Percentiles rank a stretch among this genome's conserved stretches.
Conservation (phyloP, 2,888 invertebrate species). For the Hetaerina titia region DNA sequence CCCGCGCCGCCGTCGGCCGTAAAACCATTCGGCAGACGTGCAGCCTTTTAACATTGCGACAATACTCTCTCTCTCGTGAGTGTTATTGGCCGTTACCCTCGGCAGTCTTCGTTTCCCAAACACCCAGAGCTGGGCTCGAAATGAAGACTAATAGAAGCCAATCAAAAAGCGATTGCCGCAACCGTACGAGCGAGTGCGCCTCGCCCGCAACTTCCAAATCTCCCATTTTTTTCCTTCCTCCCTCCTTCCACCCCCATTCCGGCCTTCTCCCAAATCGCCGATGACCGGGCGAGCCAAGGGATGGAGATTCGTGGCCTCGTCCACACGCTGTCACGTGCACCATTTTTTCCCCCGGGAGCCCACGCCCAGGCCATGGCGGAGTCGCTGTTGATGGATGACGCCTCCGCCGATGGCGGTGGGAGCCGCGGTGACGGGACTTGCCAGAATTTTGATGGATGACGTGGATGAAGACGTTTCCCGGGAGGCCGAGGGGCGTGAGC, state of each 20-base stretch:
- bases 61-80: too few relatives aligned
- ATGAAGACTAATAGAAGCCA: constrained; percentile 62
- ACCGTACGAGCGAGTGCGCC: not conserved
- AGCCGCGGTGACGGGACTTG: not conserved
- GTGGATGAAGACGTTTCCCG: not conserved
- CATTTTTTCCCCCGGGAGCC: not conserved
- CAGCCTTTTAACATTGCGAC: not conserved
- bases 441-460: constrained; percentile 19
- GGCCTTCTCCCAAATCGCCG: not conserved
- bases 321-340: not conserved
- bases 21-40: not conserved
- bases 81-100: not conserved
- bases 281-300: not conserved
- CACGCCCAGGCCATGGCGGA: not conserved
- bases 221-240: not conserved
- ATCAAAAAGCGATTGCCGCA: constrained; percentile 42
- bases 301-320: too few relatives aligned
- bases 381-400: not conserved
- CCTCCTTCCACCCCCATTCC: not conserved
- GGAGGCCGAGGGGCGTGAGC: not conserved
- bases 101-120: not conserved
- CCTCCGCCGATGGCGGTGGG: not conserved
- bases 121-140: not conserved
- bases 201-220: not conserved
- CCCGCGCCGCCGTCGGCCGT: not conserved